These are phyloP conservation scores for Drosophila busckii DNA, from an alignment of 1,140 invertebrate species.

Conservation along the genomic window DNA sequence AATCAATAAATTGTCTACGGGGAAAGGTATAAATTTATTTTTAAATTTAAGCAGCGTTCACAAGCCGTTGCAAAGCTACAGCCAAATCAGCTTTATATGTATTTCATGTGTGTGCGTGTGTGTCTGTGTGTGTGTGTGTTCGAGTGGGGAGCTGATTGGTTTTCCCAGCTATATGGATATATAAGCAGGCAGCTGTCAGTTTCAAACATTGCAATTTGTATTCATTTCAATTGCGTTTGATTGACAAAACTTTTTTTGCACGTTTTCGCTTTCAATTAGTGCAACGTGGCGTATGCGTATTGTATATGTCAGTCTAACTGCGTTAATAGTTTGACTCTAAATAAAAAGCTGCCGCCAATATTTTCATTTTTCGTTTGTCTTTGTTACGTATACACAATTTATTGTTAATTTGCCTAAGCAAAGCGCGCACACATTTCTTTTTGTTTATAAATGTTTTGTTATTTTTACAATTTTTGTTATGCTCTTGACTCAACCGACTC, in stretches of 20 bases:
- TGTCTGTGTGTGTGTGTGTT: constrained; percentile 6
- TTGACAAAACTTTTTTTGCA: constrained; percentile 28
- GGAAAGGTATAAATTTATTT: constrained; percentile 33
- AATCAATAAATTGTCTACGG: constrained; percentile 28
- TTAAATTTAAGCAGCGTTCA: constrained; percentile 23
- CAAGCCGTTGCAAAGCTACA: constrained; percentile 11
- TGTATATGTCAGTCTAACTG: constrained; percentile 3
- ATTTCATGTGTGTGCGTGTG: constrained; percentile 1
- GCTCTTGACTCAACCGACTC: constrained; percentile 18
- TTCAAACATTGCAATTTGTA: constrained; percentile 46
- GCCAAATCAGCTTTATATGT: constrained; percentile 12
- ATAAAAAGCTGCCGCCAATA: constrained; percentile 31
- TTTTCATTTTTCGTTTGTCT: neutral
- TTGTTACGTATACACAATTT: constrained; percentile 10
- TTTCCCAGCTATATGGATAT: constrained; percentile 32
- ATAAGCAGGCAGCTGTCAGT: constrained; percentile 13
- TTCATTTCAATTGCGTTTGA: constrained; percentile 39
- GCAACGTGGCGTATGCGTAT: constrained; percentile 42
- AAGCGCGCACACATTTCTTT: constrained; percentile 7
- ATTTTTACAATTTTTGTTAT: constrained; percentile 58
- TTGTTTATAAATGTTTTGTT: constrained; percentile 43
- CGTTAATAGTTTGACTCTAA: constrained; percentile 18
- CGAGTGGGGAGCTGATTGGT: constrained; percentile 36
- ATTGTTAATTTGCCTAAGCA: constrained; percentile 45
- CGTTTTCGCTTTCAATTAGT: constrained; percentile 46